A percentile compares a stretch with the other conserved stretches of the same genome.
Evolutionary conservation across 2,113 vertebrate species (phyloP).

Genomic region (Nestor notabilis): DNA sequence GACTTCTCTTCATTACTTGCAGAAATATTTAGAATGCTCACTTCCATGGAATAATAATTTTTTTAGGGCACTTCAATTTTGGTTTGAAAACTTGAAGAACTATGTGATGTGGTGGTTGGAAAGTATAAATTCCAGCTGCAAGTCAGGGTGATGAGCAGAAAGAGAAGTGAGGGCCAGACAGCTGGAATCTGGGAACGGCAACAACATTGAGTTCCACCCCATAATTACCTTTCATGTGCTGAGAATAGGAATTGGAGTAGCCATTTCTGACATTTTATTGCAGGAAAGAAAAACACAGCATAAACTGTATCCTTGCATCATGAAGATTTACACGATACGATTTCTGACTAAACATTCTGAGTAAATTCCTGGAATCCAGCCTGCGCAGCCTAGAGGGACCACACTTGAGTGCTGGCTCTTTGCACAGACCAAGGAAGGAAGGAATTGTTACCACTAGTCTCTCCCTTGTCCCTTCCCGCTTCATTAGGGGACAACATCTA

Average conservation of each 20-base stretch:
- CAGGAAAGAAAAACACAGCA: neutral
- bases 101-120: neutral
- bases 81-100: neutral
- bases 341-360: neutral
- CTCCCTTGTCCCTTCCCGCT: neutral
- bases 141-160: neutral
- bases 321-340: neutral
- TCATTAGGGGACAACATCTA: neutral
- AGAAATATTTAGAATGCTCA: neutral
- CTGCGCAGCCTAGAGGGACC: neutral
- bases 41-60: neutral
- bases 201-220: neutral
- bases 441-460: neutral
- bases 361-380: neutral
- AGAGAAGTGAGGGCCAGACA: neutral
- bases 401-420: neutral
- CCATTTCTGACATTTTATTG: neutral
- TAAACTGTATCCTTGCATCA: neutral
- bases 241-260: slow-evolving; percentile 21
- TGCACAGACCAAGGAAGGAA: neutral
- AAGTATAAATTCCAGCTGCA: neutral
- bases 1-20: neutral
- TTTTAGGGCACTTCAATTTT: neutral
- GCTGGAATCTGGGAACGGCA: neutral
- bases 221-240: neutral